phyloP scores from a whole-genome alignment of 1,140 invertebrate species.

The Drosophila kurseongensis region DNA sequence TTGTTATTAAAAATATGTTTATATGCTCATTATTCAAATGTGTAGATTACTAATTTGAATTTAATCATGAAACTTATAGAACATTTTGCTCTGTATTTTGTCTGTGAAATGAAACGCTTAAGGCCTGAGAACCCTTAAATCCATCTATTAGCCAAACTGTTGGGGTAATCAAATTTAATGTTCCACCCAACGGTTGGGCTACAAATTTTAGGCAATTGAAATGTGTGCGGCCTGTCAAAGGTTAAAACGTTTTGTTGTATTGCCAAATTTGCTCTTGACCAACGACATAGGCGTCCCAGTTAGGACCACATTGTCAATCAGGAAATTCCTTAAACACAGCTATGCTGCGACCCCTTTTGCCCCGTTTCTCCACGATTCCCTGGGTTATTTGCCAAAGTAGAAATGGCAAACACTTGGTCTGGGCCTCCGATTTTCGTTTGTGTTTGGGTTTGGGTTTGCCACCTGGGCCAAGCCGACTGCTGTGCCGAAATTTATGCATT shows the following conservation, averaged over 20 bases:
- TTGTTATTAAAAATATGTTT: neutral
- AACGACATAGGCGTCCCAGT: conserved; percentile 14
- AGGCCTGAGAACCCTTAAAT: neutral
- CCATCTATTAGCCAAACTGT: conserved; percentile 17
- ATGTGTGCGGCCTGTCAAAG: conserved; percentile 70
- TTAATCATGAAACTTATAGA: no score
- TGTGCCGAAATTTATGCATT: conserved; percentile 71
- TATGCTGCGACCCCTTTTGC: conserved; percentile 1
- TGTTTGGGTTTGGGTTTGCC: conserved; percentile 39
- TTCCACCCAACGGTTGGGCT: conserved; percentile 27
- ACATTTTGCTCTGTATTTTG: no score
- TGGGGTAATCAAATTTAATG: conserved; percentile 71
- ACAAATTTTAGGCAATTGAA: conserved; percentile 59
- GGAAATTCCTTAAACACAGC: conserved; percentile 56
- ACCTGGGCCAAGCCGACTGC: conserved; percentile 32
- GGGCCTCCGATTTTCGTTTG: conserved; percentile 25
- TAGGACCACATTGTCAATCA: conserved; percentile 70
- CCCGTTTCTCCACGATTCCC: neutral
- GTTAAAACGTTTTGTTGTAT: conserved; percentile 65
- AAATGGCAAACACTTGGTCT: conserved; percentile 66
- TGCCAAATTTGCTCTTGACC: conserved; percentile 58
- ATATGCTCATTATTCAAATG: no score
- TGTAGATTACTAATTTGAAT: no score
- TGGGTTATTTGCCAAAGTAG: conserved; percentile 63
- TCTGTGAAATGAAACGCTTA: no score